Conservation (phyloP, 92 coral and sea anemone genomes). For the Porites lobata region DNA sequence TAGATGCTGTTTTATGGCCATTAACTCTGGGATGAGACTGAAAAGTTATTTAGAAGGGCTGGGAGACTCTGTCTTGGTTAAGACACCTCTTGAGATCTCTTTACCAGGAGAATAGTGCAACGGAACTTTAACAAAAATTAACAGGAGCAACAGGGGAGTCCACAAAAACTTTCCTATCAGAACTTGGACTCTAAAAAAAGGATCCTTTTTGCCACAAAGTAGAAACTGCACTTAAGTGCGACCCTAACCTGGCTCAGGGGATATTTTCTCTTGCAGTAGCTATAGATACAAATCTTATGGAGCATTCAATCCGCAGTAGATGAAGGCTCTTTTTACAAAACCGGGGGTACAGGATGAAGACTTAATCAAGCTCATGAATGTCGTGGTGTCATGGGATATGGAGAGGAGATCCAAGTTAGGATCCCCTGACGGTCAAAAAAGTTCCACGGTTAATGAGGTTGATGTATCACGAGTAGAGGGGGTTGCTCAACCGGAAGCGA, state of each 20-base stretch:
- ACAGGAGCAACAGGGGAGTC: conserved; percentile 45
- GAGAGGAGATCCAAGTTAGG: conserved; percentile 34
- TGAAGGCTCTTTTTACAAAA: conserved; percentile 54
- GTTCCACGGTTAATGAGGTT: conserved; percentile 36
- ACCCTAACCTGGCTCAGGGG: conserved; percentile 41
- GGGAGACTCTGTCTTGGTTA: conserved; percentile 6
- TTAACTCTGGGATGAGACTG: no score
- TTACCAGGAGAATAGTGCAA: conserved; percentile 57
- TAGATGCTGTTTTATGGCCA: no score
- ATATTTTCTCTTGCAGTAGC: conserved; percentile 63
- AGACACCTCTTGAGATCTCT: conserved; percentile 58
- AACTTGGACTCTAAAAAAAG: conserved; percentile 33
- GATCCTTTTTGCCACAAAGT: conserved; percentile 8
- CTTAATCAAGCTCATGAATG: conserved; percentile 46
- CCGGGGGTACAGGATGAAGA: conserved; percentile 39
- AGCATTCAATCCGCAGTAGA: conserved; percentile 54
- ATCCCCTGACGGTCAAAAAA: conserved; percentile 2
- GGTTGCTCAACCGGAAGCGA: neutral
- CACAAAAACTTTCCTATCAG: conserved; percentile 61
- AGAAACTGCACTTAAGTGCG: conserved; percentile 42
- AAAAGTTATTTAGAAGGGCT: conserved; percentile 51
- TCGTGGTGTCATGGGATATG: conserved; percentile 63
- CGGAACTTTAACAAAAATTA: conserved; percentile 45
- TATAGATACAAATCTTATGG: conserved; percentile 68
- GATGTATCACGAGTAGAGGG: conserved; percentile 48